Evolutionary conservation across 2,797 vertebrate genomes (phyloP).

Genomic region (Pangasius mekongensis): DNA sequence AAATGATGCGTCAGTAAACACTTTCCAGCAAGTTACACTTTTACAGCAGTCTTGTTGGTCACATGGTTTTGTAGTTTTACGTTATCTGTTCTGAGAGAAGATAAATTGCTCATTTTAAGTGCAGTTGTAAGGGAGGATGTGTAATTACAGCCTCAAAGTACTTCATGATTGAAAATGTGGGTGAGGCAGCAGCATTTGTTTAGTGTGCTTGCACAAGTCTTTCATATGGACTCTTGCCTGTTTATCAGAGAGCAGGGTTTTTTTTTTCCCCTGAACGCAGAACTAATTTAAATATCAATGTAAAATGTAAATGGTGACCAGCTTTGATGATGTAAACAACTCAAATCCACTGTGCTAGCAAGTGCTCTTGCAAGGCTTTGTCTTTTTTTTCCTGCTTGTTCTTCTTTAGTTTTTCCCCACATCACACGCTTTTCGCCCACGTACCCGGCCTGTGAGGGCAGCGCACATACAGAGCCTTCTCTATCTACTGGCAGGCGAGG

Average conservation of each 20-base stretch:
- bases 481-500: slow-evolving; percentile 68
- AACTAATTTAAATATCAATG: slow-evolving; percentile 33
- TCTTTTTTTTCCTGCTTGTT: slow-evolving; percentile 1
- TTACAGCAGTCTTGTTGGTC: background rate
- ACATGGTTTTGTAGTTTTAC: background rate
- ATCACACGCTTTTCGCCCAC: slow-evolving; percentile 43
- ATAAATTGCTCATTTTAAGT: slow-evolving; percentile 1
- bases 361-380: slow-evolving; percentile 21
- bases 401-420: background rate
- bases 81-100: background rate
- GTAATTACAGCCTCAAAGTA: background rate
- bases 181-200: slow-evolving; percentile 6
- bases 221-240: background rate
- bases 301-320: slow-evolving; percentile 37
- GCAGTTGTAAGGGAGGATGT: background rate
- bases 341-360: slow-evolving; percentile 32
- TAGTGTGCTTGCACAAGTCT: background rate
- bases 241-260: slow-evolving; percentile 10
- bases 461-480: slow-evolving; percentile 50
- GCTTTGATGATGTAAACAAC: slow-evolving; percentile 50
- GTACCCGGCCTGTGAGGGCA: background rate
- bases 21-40: background rate
- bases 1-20: slow-evolving; percentile 17
- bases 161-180: background rate
- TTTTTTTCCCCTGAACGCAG: background rate